A percentile compares a stretch with the other conserved stretches of the same genome.
These are phyloP conservation scores for Pelmatolapia mariae DNA, from an alignment of 2,113 vertebrate genomes.

Conservation along the genomic window DNA sequence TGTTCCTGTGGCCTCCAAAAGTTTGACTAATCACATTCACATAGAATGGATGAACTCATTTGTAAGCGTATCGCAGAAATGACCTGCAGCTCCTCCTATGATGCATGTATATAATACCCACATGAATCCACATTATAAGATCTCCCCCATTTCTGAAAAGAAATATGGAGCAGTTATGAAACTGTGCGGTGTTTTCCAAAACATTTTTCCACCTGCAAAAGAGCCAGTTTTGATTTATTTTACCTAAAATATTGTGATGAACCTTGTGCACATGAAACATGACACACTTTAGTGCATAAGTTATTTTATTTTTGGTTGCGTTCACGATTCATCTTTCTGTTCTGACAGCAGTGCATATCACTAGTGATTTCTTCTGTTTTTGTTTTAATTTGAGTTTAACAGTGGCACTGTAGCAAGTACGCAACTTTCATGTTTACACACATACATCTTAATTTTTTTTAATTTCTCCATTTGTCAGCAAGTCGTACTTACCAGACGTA, in stretches of 20 bases:
- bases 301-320: slow-evolving; percentile 19
- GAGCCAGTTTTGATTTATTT: background rate
- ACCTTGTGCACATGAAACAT: background rate
- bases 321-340: slow-evolving; percentile 22
- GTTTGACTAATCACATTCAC: slow-evolving; percentile 2
- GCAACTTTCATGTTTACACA: slow-evolving; percentile 21
- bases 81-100: background rate
- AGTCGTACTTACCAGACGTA: background rate
- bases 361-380: background rate
- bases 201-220: background rate
- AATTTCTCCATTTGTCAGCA: background rate
- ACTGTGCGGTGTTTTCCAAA: background rate
- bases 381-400: slow-evolving; percentile 68
- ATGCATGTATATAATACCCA: background rate
- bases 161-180: background rate
- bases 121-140: background rate
- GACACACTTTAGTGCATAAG: background rate
- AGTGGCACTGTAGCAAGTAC: slow-evolving; percentile 70
- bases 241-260: background rate
- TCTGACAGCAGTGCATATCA: background rate
- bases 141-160: background rate
- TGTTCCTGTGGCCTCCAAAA: background rate
- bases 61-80: background rate
- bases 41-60: background rate
- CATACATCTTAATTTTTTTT: background rate